Evolutionary conservation across 2,888 invertebrate species (phyloP).

Genomic region (Papilio gigon): DNA sequence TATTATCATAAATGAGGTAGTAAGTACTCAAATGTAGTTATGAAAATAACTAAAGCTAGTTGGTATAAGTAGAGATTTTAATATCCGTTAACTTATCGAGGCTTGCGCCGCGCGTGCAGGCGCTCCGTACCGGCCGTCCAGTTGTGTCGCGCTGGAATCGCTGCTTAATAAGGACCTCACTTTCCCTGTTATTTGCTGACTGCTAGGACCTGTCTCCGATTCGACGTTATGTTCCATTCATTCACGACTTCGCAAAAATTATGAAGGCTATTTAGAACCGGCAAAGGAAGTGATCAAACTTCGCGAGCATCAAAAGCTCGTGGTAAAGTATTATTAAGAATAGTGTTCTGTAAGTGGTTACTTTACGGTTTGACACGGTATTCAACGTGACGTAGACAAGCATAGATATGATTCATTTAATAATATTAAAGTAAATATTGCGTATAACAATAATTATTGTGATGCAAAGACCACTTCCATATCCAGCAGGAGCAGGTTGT

Average conservation of each 20-base stretch:
- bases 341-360: not conserved
- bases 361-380: not conserved
- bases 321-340: not conserved
- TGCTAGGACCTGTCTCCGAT: conserved; percentile 30
- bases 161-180: conserved; percentile 58
- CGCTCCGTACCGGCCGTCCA: not conserved
- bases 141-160: conserved; percentile 49
- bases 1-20: no score
- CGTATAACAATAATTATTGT: not conserved
- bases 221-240: conserved; percentile 15
- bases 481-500: not conserved
- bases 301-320: not conserved
- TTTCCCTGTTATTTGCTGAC: conserved; percentile 61
- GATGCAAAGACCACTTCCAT: conserved; percentile 1
- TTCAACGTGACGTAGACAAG: not conserved
- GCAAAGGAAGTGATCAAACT: not conserved
- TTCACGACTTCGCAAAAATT: not conserved
- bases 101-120: conserved; percentile 13
- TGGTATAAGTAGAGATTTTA: not conserved
- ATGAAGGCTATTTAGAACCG: not conserved
- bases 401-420: not conserved
- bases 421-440: not conserved
- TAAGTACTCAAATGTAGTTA: not conserved
- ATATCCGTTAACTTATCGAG: not conserved
- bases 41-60: not conserved